Percentiles rank a stretch among this genome's conserved stretches.
These are phyloP conservation scores for Drosophila conformis DNA, from an alignment of 2,888 invertebrate genomes.

Conservation along the genomic window DNA sequence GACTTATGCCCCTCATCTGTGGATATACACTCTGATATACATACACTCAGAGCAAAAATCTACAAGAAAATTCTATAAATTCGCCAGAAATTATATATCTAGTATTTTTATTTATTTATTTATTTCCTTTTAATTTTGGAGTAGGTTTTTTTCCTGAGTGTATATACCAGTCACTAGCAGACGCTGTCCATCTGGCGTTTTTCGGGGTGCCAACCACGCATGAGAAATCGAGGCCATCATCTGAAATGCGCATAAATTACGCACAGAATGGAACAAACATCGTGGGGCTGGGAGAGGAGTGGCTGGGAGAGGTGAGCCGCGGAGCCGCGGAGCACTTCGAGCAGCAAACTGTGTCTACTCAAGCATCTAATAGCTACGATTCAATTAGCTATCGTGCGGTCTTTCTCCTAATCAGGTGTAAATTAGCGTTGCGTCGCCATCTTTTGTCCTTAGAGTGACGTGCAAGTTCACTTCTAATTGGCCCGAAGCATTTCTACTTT, in stretches of 20 bases:
- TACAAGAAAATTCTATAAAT: no score
- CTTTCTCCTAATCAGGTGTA: slow-evolving; percentile 45
- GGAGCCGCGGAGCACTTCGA: neutral
- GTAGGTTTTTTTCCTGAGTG: neutral
- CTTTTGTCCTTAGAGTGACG: neutral
- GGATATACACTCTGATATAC: slow-evolving; percentile 38
- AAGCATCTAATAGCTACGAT: slow-evolving; percentile 54
- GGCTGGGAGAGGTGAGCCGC: neutral
- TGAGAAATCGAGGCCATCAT: slow-evolving; percentile 54
- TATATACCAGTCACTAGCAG: slow-evolving; percentile 23
- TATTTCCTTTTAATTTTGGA: no score
- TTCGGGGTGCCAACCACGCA: slow-evolving; percentile 12
- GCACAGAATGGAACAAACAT: slow-evolving; percentile 5
- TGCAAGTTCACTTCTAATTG: slow-evolving; percentile 4
- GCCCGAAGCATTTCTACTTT: neutral
- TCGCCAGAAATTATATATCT: no score
- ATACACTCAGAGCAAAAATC: slow-evolving; percentile 6
- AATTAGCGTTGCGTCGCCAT: slow-evolving; percentile 15
- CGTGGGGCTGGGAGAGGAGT: no score
- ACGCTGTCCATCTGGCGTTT: slow-evolving; percentile 10
- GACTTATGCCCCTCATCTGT: slow-evolving; percentile 3
- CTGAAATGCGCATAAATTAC: slow-evolving; percentile 77
- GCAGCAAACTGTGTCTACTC: slow-evolving; percentile 10
- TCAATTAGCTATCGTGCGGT: slow-evolving; percentile 45
- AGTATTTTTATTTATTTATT: no score